These are phyloP conservation scores for Mesoligia furuncula DNA, from an alignment of 2,888 invertebrate species.

Conservation along the genomic window DNA sequence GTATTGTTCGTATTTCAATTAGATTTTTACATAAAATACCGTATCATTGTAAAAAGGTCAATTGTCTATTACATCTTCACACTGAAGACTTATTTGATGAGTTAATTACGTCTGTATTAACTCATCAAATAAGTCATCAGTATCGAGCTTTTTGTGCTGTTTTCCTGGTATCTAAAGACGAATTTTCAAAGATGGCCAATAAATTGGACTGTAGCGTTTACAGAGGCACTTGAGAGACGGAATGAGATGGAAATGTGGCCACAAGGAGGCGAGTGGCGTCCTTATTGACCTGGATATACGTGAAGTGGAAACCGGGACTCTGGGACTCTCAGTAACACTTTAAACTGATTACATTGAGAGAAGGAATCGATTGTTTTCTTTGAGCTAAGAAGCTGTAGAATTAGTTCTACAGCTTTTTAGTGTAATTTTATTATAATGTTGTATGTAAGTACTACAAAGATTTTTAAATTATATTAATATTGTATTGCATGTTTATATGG, in stretches of 20 bases:
- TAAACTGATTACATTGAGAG: conserved; percentile 28
- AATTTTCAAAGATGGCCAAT: conserved; percentile 39
- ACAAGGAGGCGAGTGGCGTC: conserved; percentile 47
- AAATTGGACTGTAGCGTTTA: conserved; percentile 27
- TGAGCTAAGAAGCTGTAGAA: background rate
- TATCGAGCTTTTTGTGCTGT: conserved; percentile 31
- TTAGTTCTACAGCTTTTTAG: background rate
- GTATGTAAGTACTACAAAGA: no score
- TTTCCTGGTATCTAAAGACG: conserved; percentile 30
- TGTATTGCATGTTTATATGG: no score
- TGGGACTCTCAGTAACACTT: conserved; percentile 25
- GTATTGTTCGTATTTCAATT: conserved; percentile 67
- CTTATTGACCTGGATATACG: conserved; percentile 52
- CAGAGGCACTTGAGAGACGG: conserved; percentile 33
- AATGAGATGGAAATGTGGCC: conserved; percentile 56
- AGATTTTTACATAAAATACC: conserved; percentile 56
- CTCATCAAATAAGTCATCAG: no score
- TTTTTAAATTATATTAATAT: no score
- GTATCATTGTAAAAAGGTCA: conserved; percentile 62
- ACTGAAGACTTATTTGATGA: conserved; percentile 51
- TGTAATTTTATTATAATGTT: no score
- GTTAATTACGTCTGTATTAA: conserved; percentile 48
- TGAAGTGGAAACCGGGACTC: conserved; percentile 18
- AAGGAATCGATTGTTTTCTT: conserved; percentile 8
- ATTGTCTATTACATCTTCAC: conserved; percentile 52